Base-by-base conservation (phyloP, 2,888 invertebrate genomes). In the Bugula neritina region DNA sequence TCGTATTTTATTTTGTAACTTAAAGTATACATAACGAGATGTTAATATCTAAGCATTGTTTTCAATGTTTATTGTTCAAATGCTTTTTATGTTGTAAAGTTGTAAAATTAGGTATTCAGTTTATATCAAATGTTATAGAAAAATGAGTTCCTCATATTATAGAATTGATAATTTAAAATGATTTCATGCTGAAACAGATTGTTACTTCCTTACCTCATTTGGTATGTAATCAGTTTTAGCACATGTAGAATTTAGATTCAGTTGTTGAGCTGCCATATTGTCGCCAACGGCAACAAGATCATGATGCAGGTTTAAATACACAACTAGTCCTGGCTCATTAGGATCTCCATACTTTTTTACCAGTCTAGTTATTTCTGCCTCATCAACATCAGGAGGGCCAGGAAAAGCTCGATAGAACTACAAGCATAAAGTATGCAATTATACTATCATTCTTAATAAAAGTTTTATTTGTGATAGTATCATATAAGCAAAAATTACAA, bases 361-460 rank as follows among this genome's bases (percentile, higher is more conserved):
- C 69, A 84, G 75, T 54, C 82, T 74, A 34, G 77, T 79, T 75
- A 83, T 78, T 57, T 84, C 84, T 35, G 78, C 77, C 72, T 82
- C 83, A 70, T 72, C 78, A 13, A 83, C 78, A 74, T 81, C 81
- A 5, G 80, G 77, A n/a, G 83, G 83, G 2, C 80, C 80, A 52
- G 82, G 82, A 73, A 84, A 83, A 72, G 79, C 82, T 23, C 84
- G 78, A 75, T 81, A 83, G 75, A 84, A 84, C 84, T 84, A 74
- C 34, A 75, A 74, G 23, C 71, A 54, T 69, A 72, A 17, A 72
- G 10, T 10, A 17, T 10, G 17, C 10, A 43, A 5, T 10, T 5
- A 43, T 10, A 17, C 5, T 43, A 17, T 10, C 43, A 10, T 43
- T 17, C 17, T 10, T 43, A 43, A 43, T 10, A 43, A 43, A 43